These are phyloP conservation scores for Parascotia fuliginaria DNA, from an alignment of 2,888 invertebrate genomes.

Conservation along the genomic window DNA sequence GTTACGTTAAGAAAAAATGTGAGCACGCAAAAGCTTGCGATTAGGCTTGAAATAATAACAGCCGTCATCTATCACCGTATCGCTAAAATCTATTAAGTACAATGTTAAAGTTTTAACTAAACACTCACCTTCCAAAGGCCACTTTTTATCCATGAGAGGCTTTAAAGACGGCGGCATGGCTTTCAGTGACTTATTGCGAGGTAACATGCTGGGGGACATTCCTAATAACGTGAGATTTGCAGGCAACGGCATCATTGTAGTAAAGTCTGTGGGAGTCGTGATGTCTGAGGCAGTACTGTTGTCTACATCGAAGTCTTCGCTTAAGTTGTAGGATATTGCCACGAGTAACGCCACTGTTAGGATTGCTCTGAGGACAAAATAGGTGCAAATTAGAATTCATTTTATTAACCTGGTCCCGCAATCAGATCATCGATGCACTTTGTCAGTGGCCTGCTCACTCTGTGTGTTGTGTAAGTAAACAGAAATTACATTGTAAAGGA, in stretches of 20 bases:
- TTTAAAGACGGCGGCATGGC: slow-evolving; percentile 43
- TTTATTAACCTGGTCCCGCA: too few species aligned
- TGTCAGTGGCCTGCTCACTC: too few species aligned
- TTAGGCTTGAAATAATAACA: too few species aligned
- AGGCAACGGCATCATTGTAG: not conserved
- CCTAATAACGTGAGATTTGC: slow-evolving; percentile 26
- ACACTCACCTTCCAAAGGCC: slow-evolving; percentile 77
- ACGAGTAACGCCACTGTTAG: slow-evolving; percentile 81
- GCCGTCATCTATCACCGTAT: too few species aligned
- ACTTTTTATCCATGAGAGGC: slow-evolving; percentile 63
- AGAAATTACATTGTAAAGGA: too few species aligned
- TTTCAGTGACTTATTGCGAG: slow-evolving; percentile 23
- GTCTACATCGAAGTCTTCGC: slow-evolving; percentile 44
- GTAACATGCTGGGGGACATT: slow-evolving; percentile 21
- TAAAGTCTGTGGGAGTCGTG: not conserved
- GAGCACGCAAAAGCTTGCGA: too few species aligned
- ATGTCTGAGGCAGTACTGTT: slow-evolving; percentile 31
- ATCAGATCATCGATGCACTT: too few species aligned
- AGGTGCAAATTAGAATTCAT: not conserved
- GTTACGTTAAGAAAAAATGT: too few species aligned
- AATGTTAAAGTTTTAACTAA: too few species aligned
- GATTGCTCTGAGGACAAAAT: slow-evolving; percentile 68
- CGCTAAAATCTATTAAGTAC: too few species aligned
- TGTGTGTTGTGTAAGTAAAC: too few species aligned
- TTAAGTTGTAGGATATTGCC: slow-evolving; percentile 82